Evolutionary conservation across 1,140 invertebrate genomes (phyloP).

Genomic region (Trissolcus basalis): DNA sequence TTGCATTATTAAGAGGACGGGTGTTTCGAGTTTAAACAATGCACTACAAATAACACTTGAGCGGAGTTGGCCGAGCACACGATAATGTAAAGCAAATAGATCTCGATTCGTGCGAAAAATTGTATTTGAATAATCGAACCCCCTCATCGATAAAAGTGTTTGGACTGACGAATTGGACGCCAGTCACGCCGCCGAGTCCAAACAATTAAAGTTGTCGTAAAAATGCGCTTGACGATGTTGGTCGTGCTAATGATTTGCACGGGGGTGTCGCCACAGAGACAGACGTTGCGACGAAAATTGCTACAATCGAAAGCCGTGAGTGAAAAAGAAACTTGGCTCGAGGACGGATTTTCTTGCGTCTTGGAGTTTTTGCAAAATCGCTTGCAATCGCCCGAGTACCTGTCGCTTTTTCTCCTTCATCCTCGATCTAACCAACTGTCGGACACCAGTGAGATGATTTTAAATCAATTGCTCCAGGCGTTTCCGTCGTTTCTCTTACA

Average conservation of each 20-base stretch:
- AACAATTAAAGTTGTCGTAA: slow-evolving; percentile 7
- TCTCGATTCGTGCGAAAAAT: slow-evolving; percentile 16
- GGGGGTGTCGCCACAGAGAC: slow-evolving; percentile 11
- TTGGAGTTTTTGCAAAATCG: slow-evolving; percentile 8
- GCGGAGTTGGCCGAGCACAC: not conserved
- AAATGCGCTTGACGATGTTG: slow-evolving; percentile 5
- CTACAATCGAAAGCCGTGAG: not conserved
- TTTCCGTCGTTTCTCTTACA: slow-evolving; percentile 39
- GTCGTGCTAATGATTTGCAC: not conserved
- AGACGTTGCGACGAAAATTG: slow-evolving; percentile 7
- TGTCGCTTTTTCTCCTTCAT: slow-evolving; percentile 7
- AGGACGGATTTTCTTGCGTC: slow-evolving; percentile 24
- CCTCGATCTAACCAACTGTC: not conserved
- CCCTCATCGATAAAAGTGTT: slow-evolving; percentile 18
- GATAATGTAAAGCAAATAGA: slow-evolving; percentile 10
- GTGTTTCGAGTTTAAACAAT: not conserved
- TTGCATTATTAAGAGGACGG: not conserved
- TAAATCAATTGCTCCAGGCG: not conserved
- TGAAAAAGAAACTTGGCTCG: not conserved
- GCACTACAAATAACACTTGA: slow-evolving; percentile 1
- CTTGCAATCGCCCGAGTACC: slow-evolving; percentile 6
- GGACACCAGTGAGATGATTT: slow-evolving; percentile 6
- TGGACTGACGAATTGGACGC: slow-evolving; percentile 13
- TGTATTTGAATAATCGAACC: slow-evolving; percentile 28
- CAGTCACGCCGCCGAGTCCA: slow-evolving; percentile 20